These are phyloP conservation scores for Pissodes strobi DNA, from an alignment of 1,140 invertebrate species.

Conservation along the genomic window DNA sequence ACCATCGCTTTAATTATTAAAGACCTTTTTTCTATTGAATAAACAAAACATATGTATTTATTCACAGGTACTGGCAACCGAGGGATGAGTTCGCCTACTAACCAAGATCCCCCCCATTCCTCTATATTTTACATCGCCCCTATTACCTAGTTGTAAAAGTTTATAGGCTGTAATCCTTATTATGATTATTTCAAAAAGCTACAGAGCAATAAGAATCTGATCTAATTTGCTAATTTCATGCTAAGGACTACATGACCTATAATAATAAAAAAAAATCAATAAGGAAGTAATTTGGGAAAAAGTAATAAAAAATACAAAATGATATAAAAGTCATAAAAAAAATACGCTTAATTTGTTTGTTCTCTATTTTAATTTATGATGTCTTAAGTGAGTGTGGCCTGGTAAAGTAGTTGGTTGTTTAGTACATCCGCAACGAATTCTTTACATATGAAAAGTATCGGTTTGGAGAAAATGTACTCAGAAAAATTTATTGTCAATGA, in stretches of 20 bases:
- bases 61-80: conserved; percentile 53
- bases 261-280: background rate
- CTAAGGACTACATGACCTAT: background rate
- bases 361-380: background rate
- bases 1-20: too few species aligned
- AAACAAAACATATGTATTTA: too few species aligned
- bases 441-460: conserved; percentile 7
- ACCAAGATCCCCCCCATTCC: background rate
- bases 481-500: too few species aligned
- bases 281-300: conserved; percentile 6
- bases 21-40: too few species aligned
- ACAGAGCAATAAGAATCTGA: too few species aligned
- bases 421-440: background rate
- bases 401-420: conserved; percentile 5
- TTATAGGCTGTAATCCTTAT: background rate
- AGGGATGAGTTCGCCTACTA: conserved; percentile 30
- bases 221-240: too few species aligned
- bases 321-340: conserved; percentile 21
- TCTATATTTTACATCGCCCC: background rate
- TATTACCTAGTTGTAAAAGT: background rate
- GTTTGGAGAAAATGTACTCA: too few species aligned
- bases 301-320: conserved; percentile 25
- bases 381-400: background rate
- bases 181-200: too few species aligned
- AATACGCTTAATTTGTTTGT: conserved; percentile 9